These are phyloP conservation scores for Budorcas taxicolor DNA, from an alignment of 2,113 vertebrate species.

Conservation along the genomic window DNA sequence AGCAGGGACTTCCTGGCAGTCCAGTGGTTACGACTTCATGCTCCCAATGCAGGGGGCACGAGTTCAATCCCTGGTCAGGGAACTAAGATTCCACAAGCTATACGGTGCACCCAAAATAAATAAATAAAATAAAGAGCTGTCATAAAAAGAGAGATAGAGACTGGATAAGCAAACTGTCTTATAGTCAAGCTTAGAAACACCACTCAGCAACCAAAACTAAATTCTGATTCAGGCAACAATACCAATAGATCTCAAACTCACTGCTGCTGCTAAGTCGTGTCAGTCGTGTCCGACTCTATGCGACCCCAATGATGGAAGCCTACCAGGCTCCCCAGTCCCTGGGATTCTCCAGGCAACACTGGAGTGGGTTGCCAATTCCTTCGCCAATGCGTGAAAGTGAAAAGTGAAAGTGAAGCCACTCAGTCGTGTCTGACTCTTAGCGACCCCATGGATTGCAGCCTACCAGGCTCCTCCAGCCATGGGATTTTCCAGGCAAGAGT, in stretches of 20 bases:
- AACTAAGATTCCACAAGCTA: background rate
- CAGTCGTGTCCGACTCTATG: too few species aligned
- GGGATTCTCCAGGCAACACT: too few species aligned
- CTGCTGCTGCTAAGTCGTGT: too few species aligned
- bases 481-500: too few species aligned
- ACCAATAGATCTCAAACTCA: background rate
- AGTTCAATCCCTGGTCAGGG: background rate
- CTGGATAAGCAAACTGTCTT: background rate
- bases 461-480: too few species aligned
- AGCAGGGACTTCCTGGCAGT: background rate
- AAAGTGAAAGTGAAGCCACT: too few species aligned
- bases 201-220: background rate
- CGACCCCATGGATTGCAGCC: too few species aligned
- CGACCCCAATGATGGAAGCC: rapidly evolving
- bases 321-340: too few species aligned
- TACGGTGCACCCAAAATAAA: background rate
- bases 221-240: rapidly evolving
- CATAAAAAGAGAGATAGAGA: background rate
- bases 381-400: too few species aligned
- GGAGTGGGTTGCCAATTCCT: too few species aligned
- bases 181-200: background rate
- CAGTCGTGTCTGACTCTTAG: too few species aligned
- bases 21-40: background rate
- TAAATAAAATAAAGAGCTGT: background rate
- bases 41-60: background rate